These are phyloP conservation scores for Habrosyne pyritoides DNA, from an alignment of 2,888 invertebrate genomes.

Conservation along the genomic window DNA sequence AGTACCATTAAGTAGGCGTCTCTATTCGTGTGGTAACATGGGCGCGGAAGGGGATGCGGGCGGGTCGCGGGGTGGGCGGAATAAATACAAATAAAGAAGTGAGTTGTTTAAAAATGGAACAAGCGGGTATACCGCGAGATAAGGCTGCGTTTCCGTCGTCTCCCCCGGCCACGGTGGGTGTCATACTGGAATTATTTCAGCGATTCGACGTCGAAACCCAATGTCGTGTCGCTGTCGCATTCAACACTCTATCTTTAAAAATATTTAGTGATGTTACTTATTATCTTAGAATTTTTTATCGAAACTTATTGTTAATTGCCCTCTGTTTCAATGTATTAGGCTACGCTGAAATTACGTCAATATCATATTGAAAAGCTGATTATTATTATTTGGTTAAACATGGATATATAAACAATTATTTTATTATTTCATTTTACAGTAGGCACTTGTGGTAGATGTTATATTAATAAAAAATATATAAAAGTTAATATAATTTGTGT, in stretches of 20 bases:
- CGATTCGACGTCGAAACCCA: constrained; percentile 76
- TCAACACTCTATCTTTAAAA: constrained; percentile 82
- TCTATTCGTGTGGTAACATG: constrained; percentile 79
- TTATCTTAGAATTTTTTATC: neutral
- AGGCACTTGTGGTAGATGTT: no score
- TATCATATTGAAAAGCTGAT: no score
- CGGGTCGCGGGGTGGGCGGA: constrained; percentile 46
- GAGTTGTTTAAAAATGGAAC: constrained; percentile 83
- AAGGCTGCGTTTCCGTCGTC: constrained; percentile 81
- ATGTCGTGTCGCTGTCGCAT: constrained; percentile 76
- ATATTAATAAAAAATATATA: no score
- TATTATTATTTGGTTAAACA: no score
- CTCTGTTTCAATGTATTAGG: no score
- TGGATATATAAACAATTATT: no score
- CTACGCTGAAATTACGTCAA: no score
- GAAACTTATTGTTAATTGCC: no score
- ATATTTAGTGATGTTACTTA: constrained; percentile 59
- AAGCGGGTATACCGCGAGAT: constrained; percentile 80
- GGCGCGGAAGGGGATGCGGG: constrained; percentile 53
- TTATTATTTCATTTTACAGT: no score
- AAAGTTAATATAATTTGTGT: no score
- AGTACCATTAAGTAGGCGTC: constrained; percentile 81
- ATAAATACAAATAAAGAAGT: constrained; percentile 81
- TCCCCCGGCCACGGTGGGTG: constrained; percentile 55
- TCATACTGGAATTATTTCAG: constrained; percentile 79